Evolutionary conservation across 1,140 invertebrate species (phyloP), one percentile per base, ranked within the genome.

Genomic region (Eurosta solidaginis): DNA sequence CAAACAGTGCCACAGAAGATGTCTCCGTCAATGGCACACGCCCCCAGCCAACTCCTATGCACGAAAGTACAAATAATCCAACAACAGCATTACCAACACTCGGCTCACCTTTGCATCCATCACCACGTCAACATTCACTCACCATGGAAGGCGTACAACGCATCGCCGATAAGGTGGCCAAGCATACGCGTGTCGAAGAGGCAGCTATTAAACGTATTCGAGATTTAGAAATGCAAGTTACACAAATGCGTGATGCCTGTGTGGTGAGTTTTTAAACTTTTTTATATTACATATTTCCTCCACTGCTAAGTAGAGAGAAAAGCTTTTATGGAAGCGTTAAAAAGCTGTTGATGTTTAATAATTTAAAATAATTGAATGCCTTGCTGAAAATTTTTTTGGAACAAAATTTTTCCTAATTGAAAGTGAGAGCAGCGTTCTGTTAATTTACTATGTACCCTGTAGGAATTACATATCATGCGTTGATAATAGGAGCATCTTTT

Each of bases 221-320:
- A 9, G 94, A 95, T 87, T 85, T 94, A 25, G 93, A 95, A 81
- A 92, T 94, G 91, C 92, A 94, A 84, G 82, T 94, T 2, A 88
- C 87, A 20, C 82, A 83, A 76, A 80, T 87, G 79, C 83, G 85
- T 27, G 78, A 52, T 78, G 89, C 91, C 59, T 91, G 92, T 54
- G 93, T 94, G 89, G 93, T 93, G 82, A 88, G 88, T 88, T 78
- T 29, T 14, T 7, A 59, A 45, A 40, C 3, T 45, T 77, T 54
- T 52, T 40, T 20, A 14, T n/a, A n/a, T n/a, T 20, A 78, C 27
- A 12, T 49, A 22, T 78, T 73, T 74, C 25, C 29, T 59, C 44
- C 17, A 17, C n/a, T n/a, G n/a, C 22, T 73, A 40, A 73, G 36
- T 20, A 2, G 50, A n/a, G n/a, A 29, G 77, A 44, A 77, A 77